Evolutionary conservation across 2,113 vertebrate genomes (phyloP), one percentile per base, ranked within the genome.

Genomic region (Bos indicus): DNA sequence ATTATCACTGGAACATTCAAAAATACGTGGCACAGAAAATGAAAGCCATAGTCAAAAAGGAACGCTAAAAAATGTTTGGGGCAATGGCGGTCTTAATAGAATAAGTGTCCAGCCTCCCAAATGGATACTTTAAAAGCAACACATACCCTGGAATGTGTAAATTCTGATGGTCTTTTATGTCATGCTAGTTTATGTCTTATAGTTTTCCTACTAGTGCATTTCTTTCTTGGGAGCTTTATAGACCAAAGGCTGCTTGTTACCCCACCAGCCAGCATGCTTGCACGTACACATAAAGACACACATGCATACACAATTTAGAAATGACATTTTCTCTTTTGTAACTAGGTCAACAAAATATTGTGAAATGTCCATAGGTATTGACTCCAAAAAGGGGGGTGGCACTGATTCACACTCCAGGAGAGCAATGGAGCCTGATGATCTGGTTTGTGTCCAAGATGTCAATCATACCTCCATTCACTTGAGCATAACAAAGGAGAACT

Each of bases 321-420:
- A 95, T 48, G 6, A 25, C 77, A 90, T 87, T 97, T 98, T 93
- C 93, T 98, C 60, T 94, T 97, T 98, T 98, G 94, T 97, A 97
- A 87, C 46, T 71, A 88, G 57, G 97, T 86, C 94, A 98, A 21
- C 2, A 40, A 67, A 98, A 96, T 97, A 98, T 98, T 98, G 71
- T 97, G 98, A 98, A 98, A 81, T 51, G 11, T 90, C 54, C 92
- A 86, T 57, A 90, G 62, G 30, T 96, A 95, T 88, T 94, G 94
- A 98, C 97, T 98, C 80, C 43, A 93, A 56, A 96, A 95, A 89
- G 95, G 91, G 3, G 21, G 60, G 59, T 97, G 96, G 54, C 91
- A 88, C 14, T 0, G n/a, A 14, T 95, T 98, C 95, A 97, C 64
- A 95, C 7, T 33, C 82, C 15, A 2, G 81, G 96, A 96, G 97